phyloP scores from a whole-genome alignment of 2,888 invertebrate species.

The Flabesymbios commensalis region DNA sequence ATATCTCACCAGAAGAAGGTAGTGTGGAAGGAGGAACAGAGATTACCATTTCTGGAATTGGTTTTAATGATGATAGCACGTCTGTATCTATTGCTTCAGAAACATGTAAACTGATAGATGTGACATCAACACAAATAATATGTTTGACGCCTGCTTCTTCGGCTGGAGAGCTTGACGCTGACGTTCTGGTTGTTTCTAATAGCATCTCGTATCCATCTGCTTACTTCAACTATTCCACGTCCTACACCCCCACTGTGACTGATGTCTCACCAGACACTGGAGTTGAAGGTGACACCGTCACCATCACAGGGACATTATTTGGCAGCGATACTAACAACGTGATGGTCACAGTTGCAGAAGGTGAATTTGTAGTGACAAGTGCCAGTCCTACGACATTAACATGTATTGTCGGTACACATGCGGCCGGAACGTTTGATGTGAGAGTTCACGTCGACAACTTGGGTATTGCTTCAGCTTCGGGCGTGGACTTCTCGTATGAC shows the following conservation, averaged over 20 bases:
- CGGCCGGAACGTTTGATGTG: slow-evolving; percentile 9
- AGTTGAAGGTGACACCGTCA: slow-evolving; percentile 46
- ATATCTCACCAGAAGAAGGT: no score
- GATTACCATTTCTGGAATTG: no score
- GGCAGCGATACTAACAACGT: slow-evolving; percentile 20
- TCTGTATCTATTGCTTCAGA: slow-evolving; percentile 27
- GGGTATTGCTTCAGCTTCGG: slow-evolving; percentile 8
- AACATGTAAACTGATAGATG: slow-evolving; percentile 40
- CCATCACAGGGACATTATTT: slow-evolving; percentile 52
- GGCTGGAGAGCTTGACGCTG: not conserved
- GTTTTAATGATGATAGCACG: no score
- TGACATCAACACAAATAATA: not conserved
- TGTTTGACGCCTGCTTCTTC: slow-evolving; percentile 3
- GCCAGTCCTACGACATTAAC: not conserved
- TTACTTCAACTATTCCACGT: slow-evolving; percentile 24
- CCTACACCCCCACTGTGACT: slow-evolving; percentile 41
- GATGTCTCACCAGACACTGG: slow-evolving; percentile 42
- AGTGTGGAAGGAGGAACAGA: no score
- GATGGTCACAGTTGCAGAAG: slow-evolving; percentile 6
- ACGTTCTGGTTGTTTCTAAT: slow-evolving; percentile 3
- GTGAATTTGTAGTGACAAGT: not conserved
- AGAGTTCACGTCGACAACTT: not conserved
- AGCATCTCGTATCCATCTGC: slow-evolving; percentile 17
- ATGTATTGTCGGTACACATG: slow-evolving; percentile 5
- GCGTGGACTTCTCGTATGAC: slow-evolving; percentile 4